These are phyloP conservation scores for Drosophila rufa DNA, from an alignment of 1,140 invertebrate species.

Conservation along the genomic window DNA sequence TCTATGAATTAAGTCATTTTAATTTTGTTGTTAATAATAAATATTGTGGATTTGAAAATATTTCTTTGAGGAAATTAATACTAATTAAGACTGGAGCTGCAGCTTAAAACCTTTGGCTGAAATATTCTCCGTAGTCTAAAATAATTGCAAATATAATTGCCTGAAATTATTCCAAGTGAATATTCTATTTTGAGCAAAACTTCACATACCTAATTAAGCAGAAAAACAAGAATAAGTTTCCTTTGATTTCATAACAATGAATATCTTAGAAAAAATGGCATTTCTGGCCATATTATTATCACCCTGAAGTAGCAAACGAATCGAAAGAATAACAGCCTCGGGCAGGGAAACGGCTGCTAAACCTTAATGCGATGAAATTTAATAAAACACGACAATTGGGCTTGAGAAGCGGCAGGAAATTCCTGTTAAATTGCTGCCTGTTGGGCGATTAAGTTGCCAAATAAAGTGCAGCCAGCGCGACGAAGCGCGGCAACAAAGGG, in stretches of 20 bases:
- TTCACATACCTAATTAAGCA: not conserved
- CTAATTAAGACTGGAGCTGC: not conserved
- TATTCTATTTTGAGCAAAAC: too few species aligned
- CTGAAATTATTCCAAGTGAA: not conserved
- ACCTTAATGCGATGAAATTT: conserved; percentile 73
- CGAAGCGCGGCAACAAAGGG: conserved; percentile 57
- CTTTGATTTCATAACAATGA: not conserved
- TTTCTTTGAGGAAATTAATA: not conserved
- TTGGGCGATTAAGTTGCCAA: conserved; percentile 80
- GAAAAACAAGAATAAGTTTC: not conserved
- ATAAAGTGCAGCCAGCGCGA: conserved; percentile 72
- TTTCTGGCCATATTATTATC: conserved; percentile 61
- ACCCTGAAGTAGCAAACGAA: conserved; percentile 23
- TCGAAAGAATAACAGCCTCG: conserved; percentile 28
- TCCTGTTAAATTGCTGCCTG: conserved; percentile 74
- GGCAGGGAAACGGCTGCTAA: conserved; percentile 39
- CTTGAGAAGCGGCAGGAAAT: conserved; percentile 44
- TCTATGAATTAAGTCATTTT: not conserved
- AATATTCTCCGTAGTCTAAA: too few species aligned
- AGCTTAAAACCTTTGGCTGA: not conserved
- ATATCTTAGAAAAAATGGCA: conserved; percentile 1
- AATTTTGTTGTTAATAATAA: not conserved
- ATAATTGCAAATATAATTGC: too few species aligned
- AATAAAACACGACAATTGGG: conserved; percentile 65
- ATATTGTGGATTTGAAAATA: too few species aligned